Conservation (phyloP, 2,797 vertebrate species). For the Heteromormyrus szaboi region DNA sequence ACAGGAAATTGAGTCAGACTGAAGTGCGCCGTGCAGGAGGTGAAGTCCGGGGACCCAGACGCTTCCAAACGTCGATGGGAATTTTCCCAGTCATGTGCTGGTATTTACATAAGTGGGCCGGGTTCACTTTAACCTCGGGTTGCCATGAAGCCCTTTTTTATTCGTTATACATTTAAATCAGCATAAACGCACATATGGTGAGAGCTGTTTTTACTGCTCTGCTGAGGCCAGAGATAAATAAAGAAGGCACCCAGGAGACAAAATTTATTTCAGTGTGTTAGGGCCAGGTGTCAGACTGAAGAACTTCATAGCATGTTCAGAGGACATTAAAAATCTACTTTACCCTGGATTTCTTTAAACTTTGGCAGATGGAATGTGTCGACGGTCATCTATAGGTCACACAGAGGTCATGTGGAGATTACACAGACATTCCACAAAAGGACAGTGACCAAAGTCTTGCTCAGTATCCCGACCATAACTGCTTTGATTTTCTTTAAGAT, state of each 20-base stretch:
- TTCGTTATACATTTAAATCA: conserved; percentile 36
- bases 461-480: not conserved
- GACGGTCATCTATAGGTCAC: not conserved
- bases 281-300: conserved; percentile 20
- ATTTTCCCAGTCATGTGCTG: conserved; percentile 23
- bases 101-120: conserved; percentile 38
- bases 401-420: not conserved
- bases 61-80: not conserved
- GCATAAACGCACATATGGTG: conserved; percentile 34
- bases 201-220: conserved; percentile 29
- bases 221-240: conserved; percentile 25
- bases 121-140: conserved; percentile 24
- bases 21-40: not conserved
- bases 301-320: conserved; percentile 15
- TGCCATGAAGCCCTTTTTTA: conserved; percentile 35
- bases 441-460: not conserved
- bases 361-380: not conserved
- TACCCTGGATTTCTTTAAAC: not conserved
- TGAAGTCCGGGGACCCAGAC: not conserved
- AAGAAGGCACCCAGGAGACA: conserved; percentile 28
- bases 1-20: not conserved
- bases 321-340: not conserved
- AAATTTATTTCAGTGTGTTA: conserved; percentile 38
- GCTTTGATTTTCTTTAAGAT: not conserved
- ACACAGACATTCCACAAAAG: not conserved